Evolutionary conservation across 2,797 vertebrate genomes (phyloP).

Genomic region (Chaunax sp.): DNA sequence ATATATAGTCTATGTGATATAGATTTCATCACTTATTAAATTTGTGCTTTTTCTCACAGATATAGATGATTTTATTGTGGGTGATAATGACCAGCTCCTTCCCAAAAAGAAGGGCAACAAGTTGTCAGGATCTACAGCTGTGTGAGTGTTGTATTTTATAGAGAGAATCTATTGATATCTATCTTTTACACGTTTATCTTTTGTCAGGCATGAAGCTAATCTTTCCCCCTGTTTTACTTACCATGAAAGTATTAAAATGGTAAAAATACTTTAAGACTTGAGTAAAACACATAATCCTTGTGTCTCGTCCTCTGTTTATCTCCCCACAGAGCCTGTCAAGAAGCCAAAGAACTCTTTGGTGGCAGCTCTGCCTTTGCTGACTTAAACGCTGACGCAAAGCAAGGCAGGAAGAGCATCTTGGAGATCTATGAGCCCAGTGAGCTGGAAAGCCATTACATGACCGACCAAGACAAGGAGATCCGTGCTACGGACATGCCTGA

Average conservation of each 20-base stretch:
- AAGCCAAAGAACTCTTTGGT: conserved; percentile 98
- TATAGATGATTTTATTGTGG: conserved; percentile 98
- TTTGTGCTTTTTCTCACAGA: conserved; percentile 77
- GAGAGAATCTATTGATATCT: background rate
- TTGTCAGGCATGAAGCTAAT: background rate
- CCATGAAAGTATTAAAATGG: background rate
- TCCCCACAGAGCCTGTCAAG: conserved; percentile 91
- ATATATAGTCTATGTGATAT: background rate
- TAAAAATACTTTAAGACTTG: background rate
- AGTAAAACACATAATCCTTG: background rate
- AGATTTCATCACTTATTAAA: background rate
- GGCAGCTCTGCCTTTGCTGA: conserved; percentile 98
- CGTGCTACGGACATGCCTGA: conserved; percentile 97
- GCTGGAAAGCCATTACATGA: conserved; percentile 98
- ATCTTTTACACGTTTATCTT: background rate
- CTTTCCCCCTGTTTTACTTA: background rate
- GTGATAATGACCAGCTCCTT: conserved; percentile 97
- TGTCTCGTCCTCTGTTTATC: background rate
- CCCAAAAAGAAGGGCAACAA: conserved; percentile 98
- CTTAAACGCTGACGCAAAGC: conserved; percentile 91
- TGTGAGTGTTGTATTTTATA: conserved; percentile 85
- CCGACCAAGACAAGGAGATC: conserved; percentile 99
- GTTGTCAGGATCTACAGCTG: conserved; percentile 96
- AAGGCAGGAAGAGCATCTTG: conserved; percentile 96
- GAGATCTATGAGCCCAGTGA: conserved; percentile 99